phyloP scores from a whole-genome alignment of 2,113 vertebrate genomes.

The Cyanoramphus novaezelandiae region DNA sequence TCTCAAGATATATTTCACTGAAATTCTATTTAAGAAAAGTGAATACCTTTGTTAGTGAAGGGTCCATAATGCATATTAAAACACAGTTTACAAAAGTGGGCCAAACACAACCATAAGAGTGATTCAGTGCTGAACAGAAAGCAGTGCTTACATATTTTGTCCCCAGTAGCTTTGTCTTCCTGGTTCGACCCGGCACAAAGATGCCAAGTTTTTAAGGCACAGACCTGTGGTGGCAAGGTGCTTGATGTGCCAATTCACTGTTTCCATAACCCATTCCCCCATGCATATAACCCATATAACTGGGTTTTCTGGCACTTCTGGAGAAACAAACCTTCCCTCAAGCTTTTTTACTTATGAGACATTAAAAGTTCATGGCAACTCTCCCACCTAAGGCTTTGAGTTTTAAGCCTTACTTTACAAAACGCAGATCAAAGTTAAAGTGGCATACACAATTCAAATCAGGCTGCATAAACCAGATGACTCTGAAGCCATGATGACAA shows the following conservation, averaged over 20 bases:
- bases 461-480: neutral
- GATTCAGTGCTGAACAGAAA: neutral
- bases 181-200: neutral
- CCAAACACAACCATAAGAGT: accelerated
- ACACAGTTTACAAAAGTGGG: neutral
- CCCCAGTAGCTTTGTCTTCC: neutral
- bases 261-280: neutral
- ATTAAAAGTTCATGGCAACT: neutral
- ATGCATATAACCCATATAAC: neutral
- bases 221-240: neutral
- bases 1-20: slow-evolving; percentile 24
- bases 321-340: neutral
- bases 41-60: neutral
- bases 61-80: neutral
- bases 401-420: slow-evolving; percentile 19
- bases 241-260: neutral
- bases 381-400: neutral
- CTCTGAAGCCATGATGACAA: neutral
- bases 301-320: neutral
- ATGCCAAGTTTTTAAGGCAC: neutral
- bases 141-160: neutral
- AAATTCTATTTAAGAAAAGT: slow-evolving; percentile 42
- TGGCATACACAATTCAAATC: neutral
- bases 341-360: neutral
- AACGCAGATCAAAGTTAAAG: neutral